Percentiles rank a stretch among this genome's conserved stretches.
Evolutionary conservation across 2,797 vertebrate species (phyloP).

Genomic region (Manis javanica): DNA sequence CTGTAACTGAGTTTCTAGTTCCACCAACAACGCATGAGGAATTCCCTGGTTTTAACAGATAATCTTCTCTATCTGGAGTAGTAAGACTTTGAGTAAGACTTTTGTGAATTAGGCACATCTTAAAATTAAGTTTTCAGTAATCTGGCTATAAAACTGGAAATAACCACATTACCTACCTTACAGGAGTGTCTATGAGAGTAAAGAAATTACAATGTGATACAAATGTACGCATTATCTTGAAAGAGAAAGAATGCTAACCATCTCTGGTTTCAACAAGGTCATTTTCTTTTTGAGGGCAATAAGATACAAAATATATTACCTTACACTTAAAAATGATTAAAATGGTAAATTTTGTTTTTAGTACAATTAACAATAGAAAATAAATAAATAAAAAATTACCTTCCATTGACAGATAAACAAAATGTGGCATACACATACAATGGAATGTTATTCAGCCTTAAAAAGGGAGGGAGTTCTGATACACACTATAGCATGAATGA

Average conservation of each 20-base stretch:
- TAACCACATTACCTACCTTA: conserved; percentile 7
- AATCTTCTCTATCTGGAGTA: conserved; percentile 15
- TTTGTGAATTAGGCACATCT: conserved; percentile 5
- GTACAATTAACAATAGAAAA: conserved; percentile 13
- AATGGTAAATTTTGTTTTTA: neutral
- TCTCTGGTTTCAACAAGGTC: conserved; percentile 24
- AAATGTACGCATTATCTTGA: neutral
- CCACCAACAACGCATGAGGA: neutral
- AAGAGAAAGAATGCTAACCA: conserved; percentile 37
- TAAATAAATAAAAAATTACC: neutral
- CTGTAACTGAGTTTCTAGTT: conserved; percentile 36
- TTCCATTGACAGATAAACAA: neutral
- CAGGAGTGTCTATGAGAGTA: neutral
- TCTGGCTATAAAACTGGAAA: neutral
- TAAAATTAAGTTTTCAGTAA: conserved; percentile 52
- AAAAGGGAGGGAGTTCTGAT: conserved; percentile 42
- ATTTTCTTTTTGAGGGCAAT: neutral
- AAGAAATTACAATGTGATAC: conserved; percentile 43
- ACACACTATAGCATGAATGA: neutral
- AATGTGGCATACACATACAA: neutral
- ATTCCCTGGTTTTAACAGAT: conserved; percentile 35
- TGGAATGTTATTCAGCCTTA: neutral
- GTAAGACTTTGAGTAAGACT: neutral
- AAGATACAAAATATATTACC: conserved; percentile 81
- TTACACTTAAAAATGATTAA: conserved; percentile 77